Conservation (phyloP, 1,140 invertebrate genomes). For the Pseudomyrmex sp. region DNA sequence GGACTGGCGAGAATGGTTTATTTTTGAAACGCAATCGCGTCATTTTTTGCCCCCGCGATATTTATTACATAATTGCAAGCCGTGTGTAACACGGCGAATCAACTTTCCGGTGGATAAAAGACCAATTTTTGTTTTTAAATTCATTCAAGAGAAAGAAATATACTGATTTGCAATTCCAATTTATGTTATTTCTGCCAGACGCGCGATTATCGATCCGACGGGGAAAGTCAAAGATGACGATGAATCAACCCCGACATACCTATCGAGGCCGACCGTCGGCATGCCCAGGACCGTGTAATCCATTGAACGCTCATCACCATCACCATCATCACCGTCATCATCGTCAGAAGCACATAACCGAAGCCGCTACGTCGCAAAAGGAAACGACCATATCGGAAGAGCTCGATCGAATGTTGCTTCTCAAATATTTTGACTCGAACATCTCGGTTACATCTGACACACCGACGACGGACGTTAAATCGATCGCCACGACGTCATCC, state of each 20-base stretch:
- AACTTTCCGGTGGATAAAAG: too few relatives aligned
- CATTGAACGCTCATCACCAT: conserved; percentile 25
- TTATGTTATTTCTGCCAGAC: background rate
- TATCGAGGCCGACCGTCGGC: conserved; percentile 51
- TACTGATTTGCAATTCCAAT: background rate
- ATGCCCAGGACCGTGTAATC: conserved; percentile 71
- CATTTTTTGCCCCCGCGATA: conserved; percentile 28
- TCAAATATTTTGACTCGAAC: background rate
- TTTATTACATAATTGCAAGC: conserved; percentile 15
- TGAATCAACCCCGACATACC: conserved; percentile 40
- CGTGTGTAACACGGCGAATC: background rate
- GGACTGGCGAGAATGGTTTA: background rate
- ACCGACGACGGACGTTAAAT: background rate
- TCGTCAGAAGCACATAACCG: background rate
- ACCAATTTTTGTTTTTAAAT: background rate
- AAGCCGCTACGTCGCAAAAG: background rate
- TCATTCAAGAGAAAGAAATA: background rate
- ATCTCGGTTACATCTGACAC: too few relatives aligned
- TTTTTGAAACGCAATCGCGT: conserved; percentile 33
- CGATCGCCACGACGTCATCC: background rate
- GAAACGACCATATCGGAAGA: background rate
- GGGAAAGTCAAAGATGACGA: conserved; percentile 12
- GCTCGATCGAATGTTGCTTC: background rate
- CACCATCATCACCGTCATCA: conserved; percentile 26
- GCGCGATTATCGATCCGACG: background rate